Percentiles rank a stretch among this genome's conserved stretches.
Conservation (phyloP, 2,888 invertebrate genomes). For the Morpho achilles region DNA sequence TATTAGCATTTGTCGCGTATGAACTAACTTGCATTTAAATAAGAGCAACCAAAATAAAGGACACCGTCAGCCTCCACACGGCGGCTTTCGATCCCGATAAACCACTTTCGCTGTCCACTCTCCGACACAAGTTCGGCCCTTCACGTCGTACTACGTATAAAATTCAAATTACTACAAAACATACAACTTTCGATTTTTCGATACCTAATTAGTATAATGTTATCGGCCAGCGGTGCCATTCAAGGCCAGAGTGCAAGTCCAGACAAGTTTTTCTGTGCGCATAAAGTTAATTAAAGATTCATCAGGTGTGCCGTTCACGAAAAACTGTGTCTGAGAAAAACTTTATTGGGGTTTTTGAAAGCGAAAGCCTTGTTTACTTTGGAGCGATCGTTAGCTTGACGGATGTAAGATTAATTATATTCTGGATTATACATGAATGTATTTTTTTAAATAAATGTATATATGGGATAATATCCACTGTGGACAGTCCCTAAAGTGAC, state of each 20-base stretch:
- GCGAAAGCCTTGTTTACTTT: not conserved
- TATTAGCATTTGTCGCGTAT: too few relatives aligned
- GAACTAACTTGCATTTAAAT: not conserved
- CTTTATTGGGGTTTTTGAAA: slow-evolving; percentile 3
- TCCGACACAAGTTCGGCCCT: slow-evolving; percentile 27
- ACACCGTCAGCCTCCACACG: slow-evolving; percentile 11
- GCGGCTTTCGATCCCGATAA: slow-evolving; percentile 32
- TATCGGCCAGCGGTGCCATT: slow-evolving; percentile 3
- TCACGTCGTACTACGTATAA: slow-evolving; percentile 10
- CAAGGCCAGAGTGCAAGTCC: slow-evolving; percentile 7
- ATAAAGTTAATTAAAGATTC: slow-evolving; percentile 10
- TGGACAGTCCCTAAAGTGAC: too few relatives aligned
- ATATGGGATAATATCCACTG: too few relatives aligned
- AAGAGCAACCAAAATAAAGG: slow-evolving; percentile 3
- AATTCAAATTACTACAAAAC: slow-evolving; percentile 23
- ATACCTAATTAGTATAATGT: slow-evolving; percentile 32
- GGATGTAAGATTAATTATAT: too few relatives aligned
- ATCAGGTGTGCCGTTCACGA: slow-evolving; percentile 1
- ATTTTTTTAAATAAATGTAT: too few relatives aligned
- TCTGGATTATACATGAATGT: too few relatives aligned
- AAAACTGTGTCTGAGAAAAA: slow-evolving; percentile 1
- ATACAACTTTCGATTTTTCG: slow-evolving; percentile 37
- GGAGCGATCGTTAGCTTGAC: too few relatives aligned
- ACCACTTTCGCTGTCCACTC: slow-evolving; percentile 35
- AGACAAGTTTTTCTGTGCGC: slow-evolving; percentile 6